phyloP scores from a whole-genome alignment of 2,113 vertebrate species.

The Rhipidura dahli region DNA sequence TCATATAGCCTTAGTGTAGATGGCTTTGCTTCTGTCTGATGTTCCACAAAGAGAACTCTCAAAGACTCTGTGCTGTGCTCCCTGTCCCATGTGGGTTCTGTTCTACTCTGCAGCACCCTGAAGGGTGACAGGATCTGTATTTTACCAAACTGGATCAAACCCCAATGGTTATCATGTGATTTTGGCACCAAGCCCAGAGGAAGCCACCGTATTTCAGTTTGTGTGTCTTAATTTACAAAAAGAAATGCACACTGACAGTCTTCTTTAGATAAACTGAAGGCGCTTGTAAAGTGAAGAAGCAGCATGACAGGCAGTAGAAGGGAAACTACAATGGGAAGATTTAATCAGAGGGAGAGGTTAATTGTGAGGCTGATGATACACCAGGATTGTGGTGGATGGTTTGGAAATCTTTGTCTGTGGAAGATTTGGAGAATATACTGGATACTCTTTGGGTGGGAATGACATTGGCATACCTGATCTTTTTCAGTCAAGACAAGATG shows the following conservation, averaged over 20 bases:
- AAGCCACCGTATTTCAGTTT: neutral
- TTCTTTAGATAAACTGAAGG: neutral
- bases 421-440: neutral
- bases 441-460: neutral
- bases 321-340: neutral
- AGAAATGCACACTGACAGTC: neutral
- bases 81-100: neutral
- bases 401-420: neutral
- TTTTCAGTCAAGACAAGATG: neutral
- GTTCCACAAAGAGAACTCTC: neutral
- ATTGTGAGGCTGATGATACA: neutral
- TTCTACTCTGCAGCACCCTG: neutral
- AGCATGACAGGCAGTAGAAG: neutral
- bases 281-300: neutral
- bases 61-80: neutral
- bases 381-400: neutral
- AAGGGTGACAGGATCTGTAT: neutral
- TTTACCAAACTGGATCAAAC: neutral
- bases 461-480: neutral
- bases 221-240: neutral
- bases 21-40: neutral
- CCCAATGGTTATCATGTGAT: accelerated
- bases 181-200: neutral
- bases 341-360: neutral
- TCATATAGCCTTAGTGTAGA: accelerated